These are phyloP conservation scores for Conger conger DNA, from an alignment of 2,113 vertebrate species.

Conservation along the genomic window DNA sequence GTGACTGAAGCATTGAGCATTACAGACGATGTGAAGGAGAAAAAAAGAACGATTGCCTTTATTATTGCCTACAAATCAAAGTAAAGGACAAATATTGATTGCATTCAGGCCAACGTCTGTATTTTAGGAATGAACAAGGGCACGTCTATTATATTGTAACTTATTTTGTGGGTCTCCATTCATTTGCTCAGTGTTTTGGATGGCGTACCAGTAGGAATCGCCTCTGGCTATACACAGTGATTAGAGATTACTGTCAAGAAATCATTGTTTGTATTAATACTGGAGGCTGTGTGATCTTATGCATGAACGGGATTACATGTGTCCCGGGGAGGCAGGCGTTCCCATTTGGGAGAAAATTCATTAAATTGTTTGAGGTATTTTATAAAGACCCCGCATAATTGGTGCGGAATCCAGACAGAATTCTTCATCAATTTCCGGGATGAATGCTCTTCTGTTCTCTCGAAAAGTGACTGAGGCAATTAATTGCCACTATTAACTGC, in stretches of 20 bases:
- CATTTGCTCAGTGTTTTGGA: not conserved
- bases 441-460: not conserved
- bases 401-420: not conserved
- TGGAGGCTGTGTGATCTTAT: not conserved
- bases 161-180: not conserved
- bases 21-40: not conserved
- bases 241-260: not conserved
- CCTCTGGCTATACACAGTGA: not conserved
- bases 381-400: not conserved
- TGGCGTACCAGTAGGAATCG: not conserved
- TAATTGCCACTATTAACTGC: slow-evolving; percentile 54
- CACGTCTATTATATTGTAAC: not conserved
- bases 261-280: not conserved
- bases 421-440: not conserved
- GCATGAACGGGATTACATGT: not conserved
- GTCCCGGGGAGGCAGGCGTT: not conserved
- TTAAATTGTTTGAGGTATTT: not conserved
- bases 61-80: not conserved
- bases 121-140: not conserved
- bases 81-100: not conserved
- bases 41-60: not conserved
- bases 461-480: slow-evolving; percentile 42
- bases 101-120: not conserved
- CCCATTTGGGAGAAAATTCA: not conserved
- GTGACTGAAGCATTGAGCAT: not conserved